These are phyloP conservation scores for Anticlea derivata DNA, from an alignment of 2,888 invertebrate genomes.

Conservation along the genomic window DNA sequence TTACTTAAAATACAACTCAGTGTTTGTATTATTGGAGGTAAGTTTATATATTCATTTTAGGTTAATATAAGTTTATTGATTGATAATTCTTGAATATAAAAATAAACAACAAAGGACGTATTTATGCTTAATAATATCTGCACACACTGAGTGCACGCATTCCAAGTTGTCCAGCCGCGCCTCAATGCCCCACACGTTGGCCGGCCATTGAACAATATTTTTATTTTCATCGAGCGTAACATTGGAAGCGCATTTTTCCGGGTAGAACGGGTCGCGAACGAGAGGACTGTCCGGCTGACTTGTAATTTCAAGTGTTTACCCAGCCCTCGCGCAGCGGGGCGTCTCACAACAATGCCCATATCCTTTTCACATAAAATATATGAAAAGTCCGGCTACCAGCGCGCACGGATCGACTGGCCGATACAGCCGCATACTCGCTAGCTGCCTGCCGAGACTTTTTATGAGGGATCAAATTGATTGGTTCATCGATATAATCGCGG, in stretches of 20 bases:
- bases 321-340: slow-evolving; percentile 70
- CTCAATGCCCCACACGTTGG: slow-evolving; percentile 45
- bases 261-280: slow-evolving; percentile 43
- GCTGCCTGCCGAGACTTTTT: slow-evolving; percentile 79
- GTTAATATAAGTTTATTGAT: too few relatives aligned
- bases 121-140: slow-evolving; percentile 20
- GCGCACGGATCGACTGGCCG: slow-evolving; percentile 72
- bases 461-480: slow-evolving; percentile 84
- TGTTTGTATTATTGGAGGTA: too few relatives aligned
- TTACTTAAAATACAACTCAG: too few relatives aligned
- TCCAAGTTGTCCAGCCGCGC: slow-evolving; percentile 24
- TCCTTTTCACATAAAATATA: slow-evolving; percentile 84
- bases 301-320: slow-evolving; percentile 84
- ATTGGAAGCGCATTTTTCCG: slow-evolving; percentile 80
- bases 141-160: slow-evolving; percentile 8
- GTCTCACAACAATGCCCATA: slow-evolving; percentile 80
- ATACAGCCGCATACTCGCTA: slow-evolving; percentile 72
- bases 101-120: not conserved
- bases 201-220: slow-evolving; percentile 54
- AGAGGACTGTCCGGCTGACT: slow-evolving; percentile 63
- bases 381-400: slow-evolving; percentile 78
- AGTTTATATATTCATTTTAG: too few relatives aligned
- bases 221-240: slow-evolving; percentile 75
- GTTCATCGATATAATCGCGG: slow-evolving; percentile 78
- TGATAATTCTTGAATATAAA: not conserved